These are phyloP conservation scores for Crypturellus undulatus DNA, from an alignment of 2,113 vertebrate genomes.

Conservation along the genomic window DNA sequence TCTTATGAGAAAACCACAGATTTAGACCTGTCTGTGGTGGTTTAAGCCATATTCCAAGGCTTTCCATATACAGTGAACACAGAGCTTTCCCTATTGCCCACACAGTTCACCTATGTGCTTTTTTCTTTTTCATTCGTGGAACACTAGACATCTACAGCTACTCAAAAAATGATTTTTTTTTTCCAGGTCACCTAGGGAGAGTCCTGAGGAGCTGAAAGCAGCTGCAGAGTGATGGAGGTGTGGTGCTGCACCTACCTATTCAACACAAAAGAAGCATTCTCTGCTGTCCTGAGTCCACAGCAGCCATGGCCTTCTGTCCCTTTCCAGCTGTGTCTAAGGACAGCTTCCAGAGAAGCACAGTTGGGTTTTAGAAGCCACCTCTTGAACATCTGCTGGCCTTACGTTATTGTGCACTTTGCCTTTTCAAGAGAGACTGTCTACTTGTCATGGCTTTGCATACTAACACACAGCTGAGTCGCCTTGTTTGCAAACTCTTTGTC, in stretches of 20 bases:
- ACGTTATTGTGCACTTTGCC: not conserved
- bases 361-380: not conserved
- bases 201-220: slow-evolving; percentile 75
- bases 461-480: slow-evolving; percentile 27
- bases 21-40: not conserved
- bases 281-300: slow-evolving; percentile 11
- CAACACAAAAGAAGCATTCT: not conserved
- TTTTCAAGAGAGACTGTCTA: slow-evolving; percentile 14
- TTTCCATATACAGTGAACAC: accelerated
- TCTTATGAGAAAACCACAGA: not conserved
- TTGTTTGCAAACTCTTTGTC: slow-evolving; percentile 37
- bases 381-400: slow-evolving; percentile 40
- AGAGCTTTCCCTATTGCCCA: not conserved
- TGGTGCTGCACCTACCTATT: not conserved
- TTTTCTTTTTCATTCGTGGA: not conserved
- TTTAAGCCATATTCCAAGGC: not conserved
- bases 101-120: not conserved
- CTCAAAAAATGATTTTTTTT: not conserved
- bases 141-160: not conserved
- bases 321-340: slow-evolving; percentile 25
- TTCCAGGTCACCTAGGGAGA: slow-evolving; percentile 71
- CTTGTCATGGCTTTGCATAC: slow-evolving; percentile 48
- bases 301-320: slow-evolving; percentile 31
- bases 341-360: slow-evolving; percentile 15
- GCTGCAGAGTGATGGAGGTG: slow-evolving; percentile 64